Evolutionary conservation across 2,888 invertebrate species (phyloP), one percentile per base, ranked within the genome.

Genomic region (Merodon equestris): DNA sequence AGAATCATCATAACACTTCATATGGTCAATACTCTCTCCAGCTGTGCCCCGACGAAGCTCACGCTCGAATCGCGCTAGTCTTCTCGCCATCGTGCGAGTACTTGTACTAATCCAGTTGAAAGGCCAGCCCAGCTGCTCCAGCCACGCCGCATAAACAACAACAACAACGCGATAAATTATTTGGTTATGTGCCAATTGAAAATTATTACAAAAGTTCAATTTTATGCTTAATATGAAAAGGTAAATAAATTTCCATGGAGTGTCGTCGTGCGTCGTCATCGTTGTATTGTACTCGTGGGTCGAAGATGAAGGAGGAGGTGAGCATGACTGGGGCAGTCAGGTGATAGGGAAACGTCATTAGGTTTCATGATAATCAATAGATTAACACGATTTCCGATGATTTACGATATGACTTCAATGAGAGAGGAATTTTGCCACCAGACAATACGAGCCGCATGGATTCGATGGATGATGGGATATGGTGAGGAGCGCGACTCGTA

Each of bases 351-450:
- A 75, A 71, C 75, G 70, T 81, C 81, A 66, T 75, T 70, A 75
- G 61, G 71, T 75, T 66, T 51, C 75, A 57, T 61, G 70, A 75
- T 81, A 81, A 75, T 81, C 81, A 81, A 81, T 81, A 81, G 81
- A 81, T 81, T 75, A 75, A 81, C 81, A 81, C 81, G 81, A 81
- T 81, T 71, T 38, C 68, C 47, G 61, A 75, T 75, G 75, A 81
- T 81, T 81, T 81, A 81, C 75, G 75, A 81, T 75, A 75, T 71
- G 81, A 75, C 75, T 75, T 66, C 71, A 75, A 75, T 81, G 75
- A 81, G 74, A 36, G 70, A 40, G 51, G 58, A 60, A 64, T 47
- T 27, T 40, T 56, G 72, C 63, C 68, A 68, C 53, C 58, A 72
- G 44, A 27, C 27, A 27, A 27, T 27, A 7, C 27, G 27, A 60